Evolutionary conservation across 2,113 vertebrate genomes (phyloP).

Genomic region (Pseudopipra pipra): DNA sequence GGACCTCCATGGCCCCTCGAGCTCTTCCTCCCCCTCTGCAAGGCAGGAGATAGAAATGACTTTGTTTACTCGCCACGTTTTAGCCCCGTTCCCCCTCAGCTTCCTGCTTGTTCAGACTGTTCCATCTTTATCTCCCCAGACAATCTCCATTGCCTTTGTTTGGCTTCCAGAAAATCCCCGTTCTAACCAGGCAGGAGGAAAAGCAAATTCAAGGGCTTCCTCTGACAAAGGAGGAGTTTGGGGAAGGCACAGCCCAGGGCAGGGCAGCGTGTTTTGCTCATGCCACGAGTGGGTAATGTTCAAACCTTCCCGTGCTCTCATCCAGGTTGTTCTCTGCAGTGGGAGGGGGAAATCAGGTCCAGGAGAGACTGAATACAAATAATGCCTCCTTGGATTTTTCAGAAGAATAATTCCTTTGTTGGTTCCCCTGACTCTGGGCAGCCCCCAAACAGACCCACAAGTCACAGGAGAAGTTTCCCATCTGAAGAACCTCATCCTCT

Average conservation of each 20-base stretch:
- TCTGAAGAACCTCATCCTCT: not conserved
- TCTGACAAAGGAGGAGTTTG: not conserved
- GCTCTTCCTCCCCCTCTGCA: not conserved
- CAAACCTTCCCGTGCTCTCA: not conserved
- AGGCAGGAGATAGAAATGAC: not conserved
- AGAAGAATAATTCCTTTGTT: not conserved
- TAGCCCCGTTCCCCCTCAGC: not conserved
- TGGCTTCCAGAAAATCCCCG: slow-evolving; percentile 60
- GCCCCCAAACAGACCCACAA: not conserved
- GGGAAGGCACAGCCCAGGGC: slow-evolving; percentile 9
- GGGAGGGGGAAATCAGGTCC: not conserved
- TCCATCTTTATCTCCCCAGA: slow-evolving; percentile 63
- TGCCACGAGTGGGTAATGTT: not conserved
- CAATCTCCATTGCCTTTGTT: slow-evolving; percentile 67
- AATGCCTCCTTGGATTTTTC: not conserved
- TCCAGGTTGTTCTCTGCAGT: not conserved
- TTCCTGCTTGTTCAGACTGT: slow-evolving; percentile 69
- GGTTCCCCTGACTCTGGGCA: not conserved
- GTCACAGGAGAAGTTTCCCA: not conserved
- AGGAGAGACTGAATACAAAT: not conserved
- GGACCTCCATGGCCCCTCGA: not conserved
- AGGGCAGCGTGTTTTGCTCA: not conserved
- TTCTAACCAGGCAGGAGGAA: slow-evolving; percentile 53
- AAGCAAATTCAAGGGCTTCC: slow-evolving; percentile 43
- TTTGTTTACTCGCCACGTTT: slow-evolving; percentile 37